A percentile compares a stretch with the other conserved stretches of the same genome.
Conservation (phyloP, 2,888 invertebrate species). For the Ariolimax columbianus region DNA sequence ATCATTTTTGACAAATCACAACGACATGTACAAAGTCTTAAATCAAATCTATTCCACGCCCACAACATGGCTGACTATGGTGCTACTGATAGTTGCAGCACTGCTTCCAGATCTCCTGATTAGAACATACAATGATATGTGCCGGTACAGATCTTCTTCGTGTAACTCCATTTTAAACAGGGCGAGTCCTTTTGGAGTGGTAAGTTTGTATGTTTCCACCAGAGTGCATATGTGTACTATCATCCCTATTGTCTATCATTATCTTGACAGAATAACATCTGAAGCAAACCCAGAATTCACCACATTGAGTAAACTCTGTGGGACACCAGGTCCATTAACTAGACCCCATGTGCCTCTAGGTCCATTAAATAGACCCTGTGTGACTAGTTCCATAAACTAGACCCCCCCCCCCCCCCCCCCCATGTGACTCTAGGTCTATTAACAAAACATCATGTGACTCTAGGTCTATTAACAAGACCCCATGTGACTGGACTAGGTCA, state of each 20-base stretch:
- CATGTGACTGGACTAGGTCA: too few relatives aligned
- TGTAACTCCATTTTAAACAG: not conserved
- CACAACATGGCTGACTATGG: conserved; percentile 69
- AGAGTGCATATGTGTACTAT: too few relatives aligned
- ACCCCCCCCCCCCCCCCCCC: too few relatives aligned
- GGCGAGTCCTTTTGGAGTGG: not conserved
- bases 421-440: too few relatives aligned
- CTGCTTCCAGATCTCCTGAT: conserved; percentile 74
- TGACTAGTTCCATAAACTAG: too few relatives aligned
- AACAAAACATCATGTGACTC: too few relatives aligned
- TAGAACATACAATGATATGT: conserved; percentile 43
- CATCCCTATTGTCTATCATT: not conserved
- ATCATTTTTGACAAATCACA: conserved; percentile 56
- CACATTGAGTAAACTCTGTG: too few relatives aligned
- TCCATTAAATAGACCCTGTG: too few relatives aligned
- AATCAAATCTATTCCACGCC: conserved; percentile 61
- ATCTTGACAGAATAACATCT: not conserved
- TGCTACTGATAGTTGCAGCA: conserved; percentile 68
- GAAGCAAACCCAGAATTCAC: too few relatives aligned
- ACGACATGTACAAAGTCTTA: conserved; percentile 60
- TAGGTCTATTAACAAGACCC: too few relatives aligned
- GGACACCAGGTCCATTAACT: too few relatives aligned
- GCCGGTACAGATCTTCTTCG: not conserved
- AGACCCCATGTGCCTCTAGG: too few relatives aligned
- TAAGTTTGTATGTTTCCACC: not conserved